Percentiles rank a stretch among this genome's conserved stretches.
These are phyloP conservation scores for Scytalopus superciliaris DNA, from an alignment of 2,113 vertebrate species.

Conservation along the genomic window DNA sequence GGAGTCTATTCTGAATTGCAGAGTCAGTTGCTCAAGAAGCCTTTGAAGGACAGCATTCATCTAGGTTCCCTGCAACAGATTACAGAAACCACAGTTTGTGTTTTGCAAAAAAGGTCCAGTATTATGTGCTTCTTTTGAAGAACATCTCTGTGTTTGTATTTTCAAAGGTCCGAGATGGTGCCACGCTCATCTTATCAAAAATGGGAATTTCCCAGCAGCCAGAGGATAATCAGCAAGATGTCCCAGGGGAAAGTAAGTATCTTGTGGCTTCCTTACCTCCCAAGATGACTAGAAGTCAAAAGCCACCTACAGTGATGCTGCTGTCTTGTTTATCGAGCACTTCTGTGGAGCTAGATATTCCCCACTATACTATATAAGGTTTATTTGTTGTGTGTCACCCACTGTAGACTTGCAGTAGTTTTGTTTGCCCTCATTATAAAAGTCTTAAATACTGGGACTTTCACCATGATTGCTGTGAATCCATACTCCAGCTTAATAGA, in stretches of 20 bases:
- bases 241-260: constrained; percentile 91
- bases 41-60: not conserved
- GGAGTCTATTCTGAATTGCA: not conserved
- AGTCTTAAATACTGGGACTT: not conserved
- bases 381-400: not conserved
- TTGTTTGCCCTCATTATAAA: not conserved
- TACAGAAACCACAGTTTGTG: not conserved
- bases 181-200: constrained; percentile 90
- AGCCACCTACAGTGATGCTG: not conserved
- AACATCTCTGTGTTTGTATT: not conserved
- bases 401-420: not conserved
- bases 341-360: not conserved
- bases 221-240: constrained; percentile 93
- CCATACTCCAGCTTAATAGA: not conserved
- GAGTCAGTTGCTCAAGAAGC: not conserved
- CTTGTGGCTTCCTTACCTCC: not conserved
- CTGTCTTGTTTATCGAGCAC: not conserved
- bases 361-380: not conserved
- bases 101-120: not conserved
- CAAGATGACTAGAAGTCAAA: not conserved
- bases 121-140: accelerated
- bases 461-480: not conserved
- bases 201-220: constrained; percentile 88
- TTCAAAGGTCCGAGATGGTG: constrained; percentile 91
- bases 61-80: not conserved